These are phyloP conservation scores for Trissoscelio sp. DNA, from an alignment of 2,888 invertebrate genomes.

Conservation along the genomic window DNA sequence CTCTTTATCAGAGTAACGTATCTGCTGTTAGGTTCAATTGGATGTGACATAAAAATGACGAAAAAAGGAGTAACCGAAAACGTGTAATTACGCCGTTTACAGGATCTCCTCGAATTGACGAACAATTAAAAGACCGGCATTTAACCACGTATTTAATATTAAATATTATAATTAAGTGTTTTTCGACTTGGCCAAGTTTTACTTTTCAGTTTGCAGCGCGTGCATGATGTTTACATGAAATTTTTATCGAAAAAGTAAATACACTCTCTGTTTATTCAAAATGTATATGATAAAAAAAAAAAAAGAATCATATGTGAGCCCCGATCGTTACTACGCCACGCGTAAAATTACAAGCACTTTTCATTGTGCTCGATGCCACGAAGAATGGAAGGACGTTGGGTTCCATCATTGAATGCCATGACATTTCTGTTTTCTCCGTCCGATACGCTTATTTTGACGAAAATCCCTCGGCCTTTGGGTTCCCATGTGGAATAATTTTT, in stretches of 20 bases:
- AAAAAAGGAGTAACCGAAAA: conserved; percentile 8
- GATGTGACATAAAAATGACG: conserved; percentile 42
- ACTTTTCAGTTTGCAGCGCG: neutral
- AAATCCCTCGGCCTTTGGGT: conserved; percentile 41
- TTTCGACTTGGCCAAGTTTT: neutral
- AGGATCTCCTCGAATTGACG: conserved; percentile 17
- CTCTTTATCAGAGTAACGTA: conserved; percentile 29
- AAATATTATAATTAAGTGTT: conserved; percentile 34
- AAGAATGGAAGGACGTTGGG: conserved; percentile 24
- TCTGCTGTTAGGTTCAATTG: conserved; percentile 41
- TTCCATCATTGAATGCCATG: conserved; percentile 48
- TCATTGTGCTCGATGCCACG: neutral
- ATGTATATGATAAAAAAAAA: neutral
- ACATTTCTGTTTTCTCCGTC: conserved; percentile 48
- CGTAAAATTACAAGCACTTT: conserved; percentile 43
- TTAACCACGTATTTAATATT: conserved; percentile 20
- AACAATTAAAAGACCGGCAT: conserved; percentile 6
- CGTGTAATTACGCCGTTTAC: conserved; percentile 33
- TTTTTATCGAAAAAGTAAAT: neutral
- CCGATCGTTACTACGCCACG: conserved; percentile 24
- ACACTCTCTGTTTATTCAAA: neutral
- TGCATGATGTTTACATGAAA: neutral
- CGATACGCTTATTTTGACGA: conserved; percentile 43
- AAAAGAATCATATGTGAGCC: neutral
- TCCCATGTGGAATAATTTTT: conserved; percentile 1